Conservation (phyloP, 2,888 invertebrate species). For the Caenorhabditis sp. region DNA sequence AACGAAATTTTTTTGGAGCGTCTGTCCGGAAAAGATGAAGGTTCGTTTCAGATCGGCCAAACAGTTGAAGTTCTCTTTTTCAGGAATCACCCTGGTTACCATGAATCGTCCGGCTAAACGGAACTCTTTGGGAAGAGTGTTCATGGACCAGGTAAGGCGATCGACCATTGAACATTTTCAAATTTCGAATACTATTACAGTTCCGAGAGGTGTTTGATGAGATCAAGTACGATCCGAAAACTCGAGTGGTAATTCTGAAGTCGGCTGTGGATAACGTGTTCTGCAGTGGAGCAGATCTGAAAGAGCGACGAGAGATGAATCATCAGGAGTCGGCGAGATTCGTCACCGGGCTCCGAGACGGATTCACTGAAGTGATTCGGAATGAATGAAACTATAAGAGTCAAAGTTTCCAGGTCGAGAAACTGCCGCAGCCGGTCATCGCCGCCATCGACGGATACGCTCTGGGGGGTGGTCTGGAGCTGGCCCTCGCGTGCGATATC, state of each 20-base stretch:
- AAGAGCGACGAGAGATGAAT: conserved; percentile 89
- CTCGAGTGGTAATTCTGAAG: conserved; percentile 89
- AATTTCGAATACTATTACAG: no score
- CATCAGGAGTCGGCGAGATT: conserved; percentile 87
- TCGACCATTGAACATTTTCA: background rate
- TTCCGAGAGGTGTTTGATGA: conserved; percentile 85
- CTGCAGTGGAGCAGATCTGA: conserved; percentile 95
- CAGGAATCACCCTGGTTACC: conserved; percentile 83
- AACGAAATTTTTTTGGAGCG: conserved; percentile 62
- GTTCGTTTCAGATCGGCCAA: no score
- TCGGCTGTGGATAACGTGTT: conserved; percentile 88
- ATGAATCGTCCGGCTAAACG: conserved; percentile 84
- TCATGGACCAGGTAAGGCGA: conserved; percentile 82
- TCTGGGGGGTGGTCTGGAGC: conserved; percentile 81
- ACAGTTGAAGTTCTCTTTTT: no score
- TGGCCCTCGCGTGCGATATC: conserved; percentile 95
- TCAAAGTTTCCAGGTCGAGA: conserved; percentile 76
- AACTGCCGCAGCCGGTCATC: conserved; percentile 85
- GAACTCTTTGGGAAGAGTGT: conserved; percentile 87
- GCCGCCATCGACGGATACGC: conserved; percentile 86
- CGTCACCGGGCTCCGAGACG: conserved; percentile 79
- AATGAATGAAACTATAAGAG: no score
- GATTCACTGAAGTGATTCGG: conserved; percentile 64
- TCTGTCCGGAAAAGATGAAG: conserved; percentile 66
- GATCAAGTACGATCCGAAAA: conserved; percentile 85